phyloP scores from a whole-genome alignment of 2,113 vertebrate species.

The Semicossyphus pulcher region DNA sequence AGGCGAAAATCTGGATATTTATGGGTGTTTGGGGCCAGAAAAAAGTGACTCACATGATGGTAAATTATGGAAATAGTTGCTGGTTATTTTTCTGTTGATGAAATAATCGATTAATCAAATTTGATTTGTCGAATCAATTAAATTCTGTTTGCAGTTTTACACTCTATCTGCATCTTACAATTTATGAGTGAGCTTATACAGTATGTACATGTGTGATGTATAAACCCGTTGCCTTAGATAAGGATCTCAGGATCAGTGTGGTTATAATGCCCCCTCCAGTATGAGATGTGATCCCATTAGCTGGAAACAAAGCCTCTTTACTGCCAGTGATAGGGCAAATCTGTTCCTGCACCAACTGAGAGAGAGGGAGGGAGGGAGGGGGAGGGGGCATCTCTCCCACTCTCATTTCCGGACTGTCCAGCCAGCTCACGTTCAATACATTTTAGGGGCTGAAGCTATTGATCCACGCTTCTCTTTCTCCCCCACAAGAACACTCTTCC shows the following conservation, averaged over 20 bases:
- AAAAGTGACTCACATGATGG: no score
- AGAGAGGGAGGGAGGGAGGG: background rate
- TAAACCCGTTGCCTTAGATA: slow-evolving; percentile 61
- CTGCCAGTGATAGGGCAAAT: slow-evolving; percentile 85
- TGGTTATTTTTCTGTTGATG: background rate
- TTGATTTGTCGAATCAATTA: no score
- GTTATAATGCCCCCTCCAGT: slow-evolving; percentile 81
- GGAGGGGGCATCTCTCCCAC: slow-evolving; percentile 45
- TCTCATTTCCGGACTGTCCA: slow-evolving; percentile 80
- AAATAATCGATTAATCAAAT: no score
- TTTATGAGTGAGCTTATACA: background rate
- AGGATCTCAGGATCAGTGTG: slow-evolving; percentile 76
- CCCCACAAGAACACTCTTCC: slow-evolving; percentile 35
- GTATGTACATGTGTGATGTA: slow-evolving; percentile 2
- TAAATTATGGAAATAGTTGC: background rate
- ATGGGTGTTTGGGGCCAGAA: no score
- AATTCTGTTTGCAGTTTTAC: no score
- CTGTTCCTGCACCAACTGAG: slow-evolving; percentile 73
- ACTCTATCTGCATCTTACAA: background rate
- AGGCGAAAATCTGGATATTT: no score
- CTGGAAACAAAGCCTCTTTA: slow-evolving; percentile 86
- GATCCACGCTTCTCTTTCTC: slow-evolving; percentile 53
- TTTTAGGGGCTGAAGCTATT: slow-evolving; percentile 81
- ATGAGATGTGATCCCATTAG: slow-evolving; percentile 83
- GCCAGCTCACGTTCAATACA: slow-evolving; percentile 80